Conservation (phyloP, 2,797 vertebrate species). For the Gallinago solitaria region DNA sequence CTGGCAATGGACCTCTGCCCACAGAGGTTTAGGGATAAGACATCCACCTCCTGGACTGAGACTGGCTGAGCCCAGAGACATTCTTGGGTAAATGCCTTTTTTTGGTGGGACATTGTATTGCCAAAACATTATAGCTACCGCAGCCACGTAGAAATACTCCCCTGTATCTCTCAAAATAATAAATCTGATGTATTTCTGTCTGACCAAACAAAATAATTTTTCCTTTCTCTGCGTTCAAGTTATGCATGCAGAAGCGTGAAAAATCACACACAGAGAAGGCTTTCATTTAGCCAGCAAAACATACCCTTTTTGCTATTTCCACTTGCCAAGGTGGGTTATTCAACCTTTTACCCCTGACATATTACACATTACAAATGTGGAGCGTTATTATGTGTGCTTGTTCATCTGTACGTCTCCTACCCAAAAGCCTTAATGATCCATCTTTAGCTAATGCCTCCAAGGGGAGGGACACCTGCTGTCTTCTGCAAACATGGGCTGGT, state of each 20-base stretch:
- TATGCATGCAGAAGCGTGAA: background rate
- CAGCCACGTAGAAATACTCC: background rate
- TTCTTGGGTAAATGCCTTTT: background rate
- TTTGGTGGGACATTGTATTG: background rate
- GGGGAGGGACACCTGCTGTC: background rate
- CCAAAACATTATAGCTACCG: background rate
- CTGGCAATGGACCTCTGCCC: slow-evolving; percentile 79
- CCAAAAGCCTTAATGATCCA: background rate
- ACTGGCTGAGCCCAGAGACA: background rate
- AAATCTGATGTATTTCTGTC: slow-evolving; percentile 35
- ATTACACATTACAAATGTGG: background rate
- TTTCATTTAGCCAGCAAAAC: slow-evolving; percentile 13
- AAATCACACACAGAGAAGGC: background rate
- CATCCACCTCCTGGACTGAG: background rate
- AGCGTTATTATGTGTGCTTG: background rate
- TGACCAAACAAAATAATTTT: background rate
- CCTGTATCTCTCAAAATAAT: slow-evolving; percentile 39
- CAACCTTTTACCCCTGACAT: background rate
- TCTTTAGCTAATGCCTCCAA: background rate
- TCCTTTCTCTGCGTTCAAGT: background rate
- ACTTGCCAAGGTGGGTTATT: background rate
- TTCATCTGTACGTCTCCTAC: background rate
- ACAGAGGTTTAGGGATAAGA: slow-evolving; percentile 81
- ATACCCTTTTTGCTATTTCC: background rate
- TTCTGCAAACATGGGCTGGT: background rate